A percentile compares a stretch with the other conserved stretches of the same genome.
These are phyloP conservation scores for Serrognathus titanus DNA, from an alignment of 2,888 invertebrate genomes.

Conservation along the genomic window DNA sequence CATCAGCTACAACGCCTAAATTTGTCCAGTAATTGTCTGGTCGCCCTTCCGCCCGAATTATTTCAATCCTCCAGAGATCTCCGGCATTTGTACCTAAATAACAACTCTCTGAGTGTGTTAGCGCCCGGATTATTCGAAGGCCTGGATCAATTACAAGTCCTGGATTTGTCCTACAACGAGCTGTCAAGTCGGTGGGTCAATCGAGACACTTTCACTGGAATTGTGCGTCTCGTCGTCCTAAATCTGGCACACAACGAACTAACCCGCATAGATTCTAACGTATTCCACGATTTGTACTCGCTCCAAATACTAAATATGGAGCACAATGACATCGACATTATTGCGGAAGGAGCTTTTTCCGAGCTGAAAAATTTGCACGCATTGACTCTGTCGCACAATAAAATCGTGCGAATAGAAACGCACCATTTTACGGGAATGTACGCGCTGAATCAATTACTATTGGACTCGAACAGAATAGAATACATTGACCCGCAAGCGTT, in stretches of 20 bases:
- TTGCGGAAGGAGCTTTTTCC: conserved; percentile 71
- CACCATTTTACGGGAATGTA: conserved; percentile 70
- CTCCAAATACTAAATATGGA: conserved; percentile 73
- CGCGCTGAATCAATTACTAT: conserved; percentile 68
- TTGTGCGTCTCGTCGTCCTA: conserved; percentile 69
- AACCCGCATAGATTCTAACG: conserved; percentile 64
- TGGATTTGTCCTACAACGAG: conserved; percentile 72
- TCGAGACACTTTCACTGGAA: conserved; percentile 71
- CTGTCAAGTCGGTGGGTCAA: conserved; percentile 76
- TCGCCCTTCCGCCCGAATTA: conserved; percentile 73
- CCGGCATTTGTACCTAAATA: conserved; percentile 69
- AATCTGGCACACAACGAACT: conserved; percentile 73
- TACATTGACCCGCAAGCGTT: conserved; percentile 68
- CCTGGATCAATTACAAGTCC: conserved; percentile 67
- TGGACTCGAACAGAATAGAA: conserved; percentile 71
- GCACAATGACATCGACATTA: conserved; percentile 65
- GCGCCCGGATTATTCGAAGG: conserved; percentile 73
- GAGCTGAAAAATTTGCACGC: conserved; percentile 75
- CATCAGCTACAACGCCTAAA: conserved; percentile 68
- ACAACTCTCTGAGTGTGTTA: conserved; percentile 72
- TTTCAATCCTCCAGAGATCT: conserved; percentile 71
- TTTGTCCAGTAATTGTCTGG: conserved; percentile 74
- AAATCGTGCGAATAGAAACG: conserved; percentile 64
- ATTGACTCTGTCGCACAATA: conserved; percentile 70
- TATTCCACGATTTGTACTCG: conserved; percentile 72